phyloP scores from a whole-genome alignment of 2,113 vertebrate genomes.

The Eulacestoma nigropectus region DNA sequence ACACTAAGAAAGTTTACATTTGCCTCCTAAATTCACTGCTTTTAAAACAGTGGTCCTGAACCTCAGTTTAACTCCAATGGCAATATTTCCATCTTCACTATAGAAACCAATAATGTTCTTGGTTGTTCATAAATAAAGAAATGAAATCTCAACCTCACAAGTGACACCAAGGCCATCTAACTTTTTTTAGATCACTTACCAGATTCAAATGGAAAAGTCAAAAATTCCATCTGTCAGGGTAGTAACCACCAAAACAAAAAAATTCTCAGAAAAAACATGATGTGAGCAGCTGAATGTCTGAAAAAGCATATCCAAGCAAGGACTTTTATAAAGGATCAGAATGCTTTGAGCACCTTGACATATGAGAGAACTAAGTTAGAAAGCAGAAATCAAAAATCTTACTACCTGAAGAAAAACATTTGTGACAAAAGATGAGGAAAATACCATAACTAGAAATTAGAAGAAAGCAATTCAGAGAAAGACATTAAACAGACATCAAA shows the following conservation, averaged over 20 bases:
- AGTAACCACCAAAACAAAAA: neutral
- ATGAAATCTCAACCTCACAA: neutral
- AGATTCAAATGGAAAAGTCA: neutral
- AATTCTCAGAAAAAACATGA: neutral
- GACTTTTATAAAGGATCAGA: neutral
- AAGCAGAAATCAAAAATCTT: neutral
- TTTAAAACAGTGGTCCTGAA: neutral
- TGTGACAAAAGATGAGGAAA: neutral
- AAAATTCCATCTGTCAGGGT: neutral
- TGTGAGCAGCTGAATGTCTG: neutral
- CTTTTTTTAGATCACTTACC: neutral
- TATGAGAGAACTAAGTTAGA: neutral
- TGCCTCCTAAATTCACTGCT: neutral
- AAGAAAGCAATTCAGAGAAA: neutral
- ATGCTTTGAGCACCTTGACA: neutral
- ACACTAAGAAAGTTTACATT: neutral
- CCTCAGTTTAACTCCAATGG: neutral
- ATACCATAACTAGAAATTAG: neutral
- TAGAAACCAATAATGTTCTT: neutral
- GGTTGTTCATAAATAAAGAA: neutral
- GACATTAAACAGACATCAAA: neutral
- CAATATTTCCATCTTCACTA: neutral
- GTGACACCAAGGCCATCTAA: neutral
- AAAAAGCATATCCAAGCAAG: neutral
- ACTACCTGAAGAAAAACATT: neutral